These are phyloP conservation scores for Eupithecia subfuscata DNA, from an alignment of 2,888 invertebrate species.

Conservation along the genomic window DNA sequence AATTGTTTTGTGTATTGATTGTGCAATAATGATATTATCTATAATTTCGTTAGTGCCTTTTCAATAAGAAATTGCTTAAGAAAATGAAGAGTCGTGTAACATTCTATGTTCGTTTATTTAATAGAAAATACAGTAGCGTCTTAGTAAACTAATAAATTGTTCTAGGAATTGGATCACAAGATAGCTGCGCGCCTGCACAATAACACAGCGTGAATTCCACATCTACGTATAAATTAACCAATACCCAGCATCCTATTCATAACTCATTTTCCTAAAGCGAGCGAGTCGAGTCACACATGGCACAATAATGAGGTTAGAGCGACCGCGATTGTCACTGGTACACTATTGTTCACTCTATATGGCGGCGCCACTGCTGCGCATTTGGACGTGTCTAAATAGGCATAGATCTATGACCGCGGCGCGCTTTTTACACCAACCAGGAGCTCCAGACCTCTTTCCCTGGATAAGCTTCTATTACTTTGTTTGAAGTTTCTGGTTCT, in stretches of 20 bases:
- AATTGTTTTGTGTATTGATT: no score
- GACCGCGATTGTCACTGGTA: slow-evolving; percentile 76
- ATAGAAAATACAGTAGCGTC: background rate
- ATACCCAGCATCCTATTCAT: slow-evolving; percentile 44
- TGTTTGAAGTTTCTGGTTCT: slow-evolving; percentile 17
- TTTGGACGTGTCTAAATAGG: slow-evolving; percentile 79
- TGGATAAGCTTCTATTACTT: slow-evolving; percentile 13
- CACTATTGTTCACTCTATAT: slow-evolving; percentile 82
- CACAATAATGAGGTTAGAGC: slow-evolving; percentile 72
- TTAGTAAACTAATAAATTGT: background rate
- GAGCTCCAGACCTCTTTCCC: slow-evolving; percentile 48
- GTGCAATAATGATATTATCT: no score
- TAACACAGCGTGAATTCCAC: slow-evolving; percentile 24
- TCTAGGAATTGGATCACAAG: slow-evolving; percentile 14
- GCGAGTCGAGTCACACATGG: slow-evolving; percentile 65
- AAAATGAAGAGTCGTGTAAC: background rate
- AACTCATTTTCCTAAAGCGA: slow-evolving; percentile 47
- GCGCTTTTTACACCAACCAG: slow-evolving; percentile 66
- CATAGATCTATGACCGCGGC: slow-evolving; percentile 80
- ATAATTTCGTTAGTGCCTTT: no score
- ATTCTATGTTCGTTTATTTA: background rate
- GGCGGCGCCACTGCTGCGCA: slow-evolving; percentile 74
- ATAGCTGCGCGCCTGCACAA: slow-evolving; percentile 28
- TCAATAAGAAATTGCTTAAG: background rate
- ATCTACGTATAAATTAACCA: slow-evolving; percentile 26